Evolutionary conservation across 2,113 vertebrate species (phyloP).

Genomic region (Pelodiscus sinensis): DNA sequence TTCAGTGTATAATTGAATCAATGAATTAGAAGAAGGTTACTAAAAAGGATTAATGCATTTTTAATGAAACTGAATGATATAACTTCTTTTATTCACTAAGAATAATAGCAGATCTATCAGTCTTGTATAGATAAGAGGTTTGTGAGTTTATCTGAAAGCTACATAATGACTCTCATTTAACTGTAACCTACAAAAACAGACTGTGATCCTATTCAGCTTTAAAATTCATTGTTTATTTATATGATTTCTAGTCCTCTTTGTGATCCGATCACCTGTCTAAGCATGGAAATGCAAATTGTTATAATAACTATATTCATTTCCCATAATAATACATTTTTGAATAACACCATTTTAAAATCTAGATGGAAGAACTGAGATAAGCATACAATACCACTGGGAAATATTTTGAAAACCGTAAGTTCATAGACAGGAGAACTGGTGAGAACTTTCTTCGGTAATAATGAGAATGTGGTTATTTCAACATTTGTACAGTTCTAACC

Average conservation of each 20-base stretch:
- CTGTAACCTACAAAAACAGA: constrained; percentile 44
- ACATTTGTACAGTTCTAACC: background rate
- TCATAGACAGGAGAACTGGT: background rate
- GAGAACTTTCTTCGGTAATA: background rate
- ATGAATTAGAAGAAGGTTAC: constrained; percentile 70
- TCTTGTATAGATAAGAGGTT: constrained; percentile 61
- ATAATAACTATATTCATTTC: constrained; percentile 58
- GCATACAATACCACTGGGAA: constrained; percentile 15
- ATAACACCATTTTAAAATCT: constrained; percentile 28
- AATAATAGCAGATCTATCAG: constrained; percentile 69
- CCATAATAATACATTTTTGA: constrained; percentile 40
- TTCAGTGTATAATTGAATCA: constrained; percentile 66
- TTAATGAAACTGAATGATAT: constrained; percentile 70
- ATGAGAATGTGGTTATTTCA: constrained; percentile 1
- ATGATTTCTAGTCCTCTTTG: constrained; percentile 20
- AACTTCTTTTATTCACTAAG: constrained; percentile 67
- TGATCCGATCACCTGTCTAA: constrained; percentile 43
- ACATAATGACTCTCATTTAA: constrained; percentile 60
- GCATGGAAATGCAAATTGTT: constrained; percentile 49
- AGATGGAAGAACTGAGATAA: constrained; percentile 23
- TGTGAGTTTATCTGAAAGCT: constrained; percentile 69
- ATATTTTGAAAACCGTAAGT: background rate
- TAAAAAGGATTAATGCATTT: constrained; percentile 71
- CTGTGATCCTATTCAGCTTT: constrained; percentile 17
- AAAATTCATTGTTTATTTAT: constrained; percentile 51